A percentile compares a stretch with the other conserved stretches of the same genome.
These are phyloP conservation scores for Rafetus swinhoei DNA, from an alignment of 2,113 vertebrate species.

Conservation along the genomic window DNA sequence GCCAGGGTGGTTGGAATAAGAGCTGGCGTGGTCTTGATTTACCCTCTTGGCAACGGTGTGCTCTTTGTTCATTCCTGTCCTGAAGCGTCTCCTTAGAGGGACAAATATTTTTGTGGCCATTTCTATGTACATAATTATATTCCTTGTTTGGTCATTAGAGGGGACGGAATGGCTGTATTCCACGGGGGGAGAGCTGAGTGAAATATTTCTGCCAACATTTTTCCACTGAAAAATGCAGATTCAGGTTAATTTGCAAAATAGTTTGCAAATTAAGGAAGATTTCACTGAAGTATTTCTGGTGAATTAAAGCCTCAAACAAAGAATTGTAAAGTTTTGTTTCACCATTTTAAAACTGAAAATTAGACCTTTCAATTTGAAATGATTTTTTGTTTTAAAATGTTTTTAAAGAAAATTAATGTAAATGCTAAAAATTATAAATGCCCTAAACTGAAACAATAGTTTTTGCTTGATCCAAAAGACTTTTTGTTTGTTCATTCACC, in stretches of 20 bases:
- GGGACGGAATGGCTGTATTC: not conserved
- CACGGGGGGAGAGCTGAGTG: not conserved
- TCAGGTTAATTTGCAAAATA: not conserved
- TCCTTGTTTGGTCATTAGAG: not conserved
- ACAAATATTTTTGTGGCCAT: not conserved
- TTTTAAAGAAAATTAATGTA: not conserved
- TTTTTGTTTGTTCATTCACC: not conserved
- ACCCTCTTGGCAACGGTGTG: not conserved
- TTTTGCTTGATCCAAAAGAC: not conserved
- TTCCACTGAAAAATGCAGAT: not conserved
- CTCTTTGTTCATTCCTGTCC: not conserved
- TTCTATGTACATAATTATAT: not conserved
- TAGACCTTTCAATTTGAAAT: not conserved
- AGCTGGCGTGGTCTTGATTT: rapidly evolving
- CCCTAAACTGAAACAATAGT: not conserved
- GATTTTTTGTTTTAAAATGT: not conserved
- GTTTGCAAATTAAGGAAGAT: not conserved
- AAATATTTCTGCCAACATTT: not conserved
- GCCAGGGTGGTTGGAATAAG: rapidly evolving
- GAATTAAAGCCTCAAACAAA: not conserved
- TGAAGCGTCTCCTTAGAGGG: too few relatives aligned
- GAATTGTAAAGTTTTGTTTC: not conserved
- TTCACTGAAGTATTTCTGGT: not conserved
- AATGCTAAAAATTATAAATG: not conserved
- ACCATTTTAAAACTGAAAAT: not conserved